Evolutionary conservation across 2,888 invertebrate genomes (phyloP).

Genomic region (Polyommatus iphigenia): DNA sequence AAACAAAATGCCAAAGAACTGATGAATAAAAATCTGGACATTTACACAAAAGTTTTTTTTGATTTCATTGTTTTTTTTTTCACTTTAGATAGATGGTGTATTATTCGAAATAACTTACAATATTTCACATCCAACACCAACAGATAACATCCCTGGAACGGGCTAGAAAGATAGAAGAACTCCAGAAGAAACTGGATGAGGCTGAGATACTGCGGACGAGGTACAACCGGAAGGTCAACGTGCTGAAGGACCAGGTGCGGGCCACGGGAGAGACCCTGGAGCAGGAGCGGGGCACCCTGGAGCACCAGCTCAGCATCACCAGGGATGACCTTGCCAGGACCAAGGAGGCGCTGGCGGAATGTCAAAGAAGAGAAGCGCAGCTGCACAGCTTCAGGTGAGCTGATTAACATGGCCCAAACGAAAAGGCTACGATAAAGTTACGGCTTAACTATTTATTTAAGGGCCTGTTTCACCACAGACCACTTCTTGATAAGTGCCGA

Average conservation of each 20-base stretch:
- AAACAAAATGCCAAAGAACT: too few species aligned
- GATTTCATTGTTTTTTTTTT: too few species aligned
- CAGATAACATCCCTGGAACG: constrained; percentile 91
- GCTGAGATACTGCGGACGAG: constrained; percentile 88
- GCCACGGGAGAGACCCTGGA: constrained; percentile 84
- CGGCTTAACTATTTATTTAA: too few species aligned
- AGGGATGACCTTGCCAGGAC: constrained; percentile 88
- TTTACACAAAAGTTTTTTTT: too few species aligned
- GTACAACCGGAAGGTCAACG: constrained; percentile 85
- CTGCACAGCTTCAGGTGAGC: constrained; percentile 84
- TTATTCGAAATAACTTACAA: too few species aligned
- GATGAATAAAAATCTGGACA: too few species aligned
- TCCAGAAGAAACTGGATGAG: constrained; percentile 89
- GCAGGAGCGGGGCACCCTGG: constrained; percentile 84
- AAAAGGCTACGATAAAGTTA: too few species aligned
- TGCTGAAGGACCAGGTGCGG: constrained; percentile 87
- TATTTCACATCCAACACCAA: background rate
- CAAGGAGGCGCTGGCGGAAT: constrained; percentile 87
- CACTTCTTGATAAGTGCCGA: too few species aligned
- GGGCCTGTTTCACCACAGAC: too few species aligned
- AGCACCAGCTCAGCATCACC: constrained; percentile 85
- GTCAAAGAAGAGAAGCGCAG: constrained; percentile 88
- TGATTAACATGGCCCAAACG: background rate
- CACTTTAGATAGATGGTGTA: too few species aligned
- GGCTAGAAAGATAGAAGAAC: constrained; percentile 90